Evolutionary conservation across 2,797 vertebrate species (phyloP), one percentile per base, ranked within the genome.

Genomic region (Pseudomugil tenellus): DNA sequence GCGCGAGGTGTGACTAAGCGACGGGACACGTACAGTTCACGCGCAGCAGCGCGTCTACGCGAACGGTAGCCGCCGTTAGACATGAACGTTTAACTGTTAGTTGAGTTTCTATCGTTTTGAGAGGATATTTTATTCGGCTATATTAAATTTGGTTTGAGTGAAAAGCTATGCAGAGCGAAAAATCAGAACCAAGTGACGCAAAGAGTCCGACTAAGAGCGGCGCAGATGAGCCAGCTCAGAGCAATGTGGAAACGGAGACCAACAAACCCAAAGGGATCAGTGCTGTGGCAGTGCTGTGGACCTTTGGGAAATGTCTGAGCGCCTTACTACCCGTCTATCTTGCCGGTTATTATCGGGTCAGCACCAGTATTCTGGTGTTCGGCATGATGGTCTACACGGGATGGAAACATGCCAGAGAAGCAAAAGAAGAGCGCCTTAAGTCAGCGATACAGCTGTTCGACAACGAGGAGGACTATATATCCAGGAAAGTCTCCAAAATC

Each of bases 381-480:
- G 95, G 94, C 2, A 92, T 95, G 85, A 91, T 94, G 90, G 87
- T 95, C 12, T 95, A 95, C 79, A 93, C 93, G 9, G 94, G 95
- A 58, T 95, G 95, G 95, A 95, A 95, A 73, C 92, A 94, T 25
- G 87, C 90, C n/a, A 87, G 95, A 8, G 92, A 94, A 21, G 93
- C 91, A 41, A 95, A 95, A 69, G 92, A 94, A 80, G 86, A 80
- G 4, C 90, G 92, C 0, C 84, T 94, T 59, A 86, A 34, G 54
- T 92, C 92, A 10, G 94, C 94, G 52, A 84, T 94, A 0, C 81
- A 93, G 63, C 74, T 92, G 43, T 35, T 91, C 48, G 41, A 65
- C 81, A 39, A 88, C 70, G 94, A 94, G 65, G 83, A 92, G 55
- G 92, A 92, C 37, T 69, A 73, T 39, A 70, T 84, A 0, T 80